Base-by-base conservation (phyloP, 2,888 invertebrate species). In the Papilio protenor region DNA sequence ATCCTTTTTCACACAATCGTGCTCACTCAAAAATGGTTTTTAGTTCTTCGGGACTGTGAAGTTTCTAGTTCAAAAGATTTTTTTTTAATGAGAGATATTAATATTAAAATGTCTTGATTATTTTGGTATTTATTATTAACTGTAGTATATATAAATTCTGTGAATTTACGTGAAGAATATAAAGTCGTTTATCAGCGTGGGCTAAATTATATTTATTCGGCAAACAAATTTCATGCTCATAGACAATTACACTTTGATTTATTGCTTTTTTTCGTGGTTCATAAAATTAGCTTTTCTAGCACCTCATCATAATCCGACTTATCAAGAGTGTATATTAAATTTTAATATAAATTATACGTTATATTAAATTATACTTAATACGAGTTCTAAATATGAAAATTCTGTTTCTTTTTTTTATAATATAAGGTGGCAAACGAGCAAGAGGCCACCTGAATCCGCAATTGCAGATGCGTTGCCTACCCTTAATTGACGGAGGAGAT, bases 271-370 rank as follows among this genome's bases (percentile, higher is more conserved):
- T 40, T 66, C 66, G 66, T 66, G 66, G 10, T 14, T 40, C 40
- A 66, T 66, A 40, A 66, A 66, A 66, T 66, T 66, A 66, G 40
- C 33, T 64, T 64, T 64, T 33, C 64, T 33, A 64, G 33, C 64
- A 64, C 64, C 64, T 64, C 64, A 64, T 64, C 64, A 33, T 33
- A 64, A 64, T 33, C 18, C 27, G 33, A 8, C 11, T 64, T 64
- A 27, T 33, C 27, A 33, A 61, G 40, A 64, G 57, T 12, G 11
- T 59, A 59, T 21, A 23, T 23, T 59, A 59, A 59, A 23, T 59
- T 59, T 23, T 23, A 18, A 59, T 12, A 57, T 57, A 57, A 57
- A 57, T 55, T 21, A 21, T 57, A 59, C 23, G 57, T 59, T 59
- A 23, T 3, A 12, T 23, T 59, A 4, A 49, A 14, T 5, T 52